Percentiles rank a stretch among this genome's conserved stretches.
Evolutionary conservation across 2,797 vertebrate species (phyloP).

Genomic region (Poecile montanus): DNA sequence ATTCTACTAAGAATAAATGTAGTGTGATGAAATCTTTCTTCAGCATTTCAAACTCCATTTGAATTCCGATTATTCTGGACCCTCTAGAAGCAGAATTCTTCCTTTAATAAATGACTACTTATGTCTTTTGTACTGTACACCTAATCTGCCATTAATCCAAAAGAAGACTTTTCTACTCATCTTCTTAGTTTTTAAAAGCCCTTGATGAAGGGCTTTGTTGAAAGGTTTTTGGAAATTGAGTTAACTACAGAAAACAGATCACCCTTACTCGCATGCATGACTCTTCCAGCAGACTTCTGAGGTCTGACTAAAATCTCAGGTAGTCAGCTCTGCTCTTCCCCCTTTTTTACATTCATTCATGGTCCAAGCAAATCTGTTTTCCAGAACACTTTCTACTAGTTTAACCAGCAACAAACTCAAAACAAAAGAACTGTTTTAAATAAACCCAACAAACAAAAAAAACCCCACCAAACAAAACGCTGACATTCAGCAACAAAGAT

Average conservation of each 20-base stretch:
- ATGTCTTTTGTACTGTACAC: neutral
- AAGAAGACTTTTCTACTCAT: neutral
- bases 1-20: neutral
- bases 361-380: neutral
- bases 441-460: neutral
- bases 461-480: neutral
- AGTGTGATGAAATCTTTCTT: neutral
- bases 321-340: neutral
- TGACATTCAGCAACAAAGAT: neutral
- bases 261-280: neutral
- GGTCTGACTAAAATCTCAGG: neutral
- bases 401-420: neutral
- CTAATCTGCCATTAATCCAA: neutral
- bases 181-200: neutral
- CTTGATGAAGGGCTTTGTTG: neutral
- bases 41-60: neutral
- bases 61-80: neutral
- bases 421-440: neutral
- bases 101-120: neutral
- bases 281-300: neutral
- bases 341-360: neutral
- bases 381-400: neutral
- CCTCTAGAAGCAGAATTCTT: neutral
- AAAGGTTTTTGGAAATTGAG: constrained; percentile 6
- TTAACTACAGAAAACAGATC: neutral